phyloP scores from a whole-genome alignment of 2,888 invertebrate genomes.

The Sisyra nigra region DNA sequence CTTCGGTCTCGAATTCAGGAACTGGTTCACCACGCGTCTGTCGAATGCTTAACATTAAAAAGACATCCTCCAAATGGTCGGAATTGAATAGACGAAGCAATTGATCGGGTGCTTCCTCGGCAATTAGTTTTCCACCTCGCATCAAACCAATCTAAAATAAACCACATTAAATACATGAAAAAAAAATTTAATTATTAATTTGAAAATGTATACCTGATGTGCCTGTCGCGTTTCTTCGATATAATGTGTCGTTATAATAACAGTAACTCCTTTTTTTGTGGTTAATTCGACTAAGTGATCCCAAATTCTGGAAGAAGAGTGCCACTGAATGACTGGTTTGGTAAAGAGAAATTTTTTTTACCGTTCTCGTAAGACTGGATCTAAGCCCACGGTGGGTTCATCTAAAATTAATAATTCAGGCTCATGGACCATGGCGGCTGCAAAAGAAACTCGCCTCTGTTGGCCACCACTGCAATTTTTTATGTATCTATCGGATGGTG shows the following conservation, averaged over 20 bases:
- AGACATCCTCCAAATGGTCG: constrained; percentile 72
- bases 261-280: constrained; percentile 50
- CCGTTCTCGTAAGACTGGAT: constrained; percentile 55
- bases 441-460: constrained; percentile 75
- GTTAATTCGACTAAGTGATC: constrained; percentile 61
- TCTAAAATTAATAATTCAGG: constrained; percentile 80
- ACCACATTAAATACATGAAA: neutral
- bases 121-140: constrained; percentile 68
- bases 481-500: constrained; percentile 45
- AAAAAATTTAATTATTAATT: too few species aligned
- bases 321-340: constrained; percentile 10
- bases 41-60: constrained; percentile 57
- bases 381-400: constrained; percentile 89
- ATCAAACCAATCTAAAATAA: constrained; percentile 68
- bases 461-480: constrained; percentile 77
- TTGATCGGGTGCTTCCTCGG: constrained; percentile 64
- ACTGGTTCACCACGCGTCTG: constrained; percentile 29
- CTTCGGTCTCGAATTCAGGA: constrained; percentile 5
- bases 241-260: constrained; percentile 89
- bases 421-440: constrained; percentile 74
- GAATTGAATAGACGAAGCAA: constrained; percentile 54
- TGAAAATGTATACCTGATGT: constrained; percentile 38
- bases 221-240: constrained; percentile 83
- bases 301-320: constrained; percentile 77
- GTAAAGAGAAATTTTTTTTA: neutral